Conservation (phyloP, 2,113 vertebrate genomes). For the Cnemophilus loriae region DNA sequence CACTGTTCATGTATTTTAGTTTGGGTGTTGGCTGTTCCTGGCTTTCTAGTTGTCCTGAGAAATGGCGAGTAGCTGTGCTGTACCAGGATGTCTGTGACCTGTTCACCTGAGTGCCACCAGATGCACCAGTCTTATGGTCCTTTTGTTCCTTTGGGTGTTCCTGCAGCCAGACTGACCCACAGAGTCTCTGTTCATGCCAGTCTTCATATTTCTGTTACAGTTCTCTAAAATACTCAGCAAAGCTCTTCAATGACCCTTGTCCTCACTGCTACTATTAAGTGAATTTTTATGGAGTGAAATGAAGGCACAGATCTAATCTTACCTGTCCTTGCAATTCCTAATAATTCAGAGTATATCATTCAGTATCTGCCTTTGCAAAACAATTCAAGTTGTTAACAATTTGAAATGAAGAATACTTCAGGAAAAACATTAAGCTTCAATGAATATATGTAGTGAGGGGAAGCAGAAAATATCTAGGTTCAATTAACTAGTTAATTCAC, state of each 20-base stretch:
- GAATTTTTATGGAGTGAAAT: background rate
- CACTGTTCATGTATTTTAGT: background rate
- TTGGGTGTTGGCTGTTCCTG: background rate
- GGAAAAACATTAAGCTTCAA: background rate
- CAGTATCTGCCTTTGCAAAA: background rate
- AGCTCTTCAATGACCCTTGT: background rate
- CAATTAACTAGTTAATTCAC: background rate
- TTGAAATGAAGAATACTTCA: background rate
- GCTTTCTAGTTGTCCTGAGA: background rate
- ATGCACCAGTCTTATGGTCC: fast-evolving
- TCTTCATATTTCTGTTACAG: background rate
- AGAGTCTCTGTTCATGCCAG: background rate
- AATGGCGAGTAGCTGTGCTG: background rate
- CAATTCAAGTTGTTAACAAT: background rate
- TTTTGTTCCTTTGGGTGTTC: background rate
- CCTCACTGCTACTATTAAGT: background rate
- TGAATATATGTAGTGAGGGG: background rate
- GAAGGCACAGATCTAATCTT: background rate
- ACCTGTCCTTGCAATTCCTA: background rate
- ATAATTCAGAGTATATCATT: background rate
- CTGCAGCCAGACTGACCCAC: background rate
- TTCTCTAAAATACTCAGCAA: background rate
- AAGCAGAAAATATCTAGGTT: background rate
- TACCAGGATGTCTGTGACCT: background rate
- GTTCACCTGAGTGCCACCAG: background rate